Evolutionary conservation across 2,888 invertebrate species (phyloP), one percentile per base, ranked within the genome.

Genomic region (Gibbula magus): DNA sequence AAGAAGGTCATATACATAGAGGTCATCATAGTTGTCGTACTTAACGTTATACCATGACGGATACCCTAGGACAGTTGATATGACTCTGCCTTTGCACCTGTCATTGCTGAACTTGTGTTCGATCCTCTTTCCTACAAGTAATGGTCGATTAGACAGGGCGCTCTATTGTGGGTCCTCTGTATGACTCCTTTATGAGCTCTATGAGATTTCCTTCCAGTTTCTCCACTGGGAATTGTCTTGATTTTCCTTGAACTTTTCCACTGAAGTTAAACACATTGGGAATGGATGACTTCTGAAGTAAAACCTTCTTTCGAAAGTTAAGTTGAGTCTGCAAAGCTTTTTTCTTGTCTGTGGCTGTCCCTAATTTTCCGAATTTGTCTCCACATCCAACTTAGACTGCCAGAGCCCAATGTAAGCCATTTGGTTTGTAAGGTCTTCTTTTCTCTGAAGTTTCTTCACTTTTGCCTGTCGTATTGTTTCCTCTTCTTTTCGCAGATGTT

Each of bases 341-440:
- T n/a, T 66, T n/a, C 66, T 25, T 1, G 2, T 66, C 66, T n/a
- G n/a, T 66, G 4, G n/a, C 22, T 16, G 4, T 5, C 22, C 22
- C 22, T n/a, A 66, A 66, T 2, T n/a, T 22, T n/a, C 22, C 22
- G 3, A 25, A n/a, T 0, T 13, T 4, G 7, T 66, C 20, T 66
- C 20, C 13, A 81, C 77, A 45, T 75, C 25, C 25, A 35, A 20
- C 39, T 45, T 25, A 10, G 66, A 70, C 45, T 83, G 83, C 81
- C 81, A 83, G 2, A 82, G 73, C 2, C 83, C 81, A 66, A 32
- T 79, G 20, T 45, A 81, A 2, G 66, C 18, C 1, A 79, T 75
- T 0, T 81, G 77, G 53, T 75, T 79, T 25, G 39, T 77, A 5
- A 83, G 22, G 10, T 16, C n/a, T 22, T 78, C 80, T 54, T 66